Conservation (phyloP, 2,797 vertebrate genomes). For the Gallirallus australis region DNA sequence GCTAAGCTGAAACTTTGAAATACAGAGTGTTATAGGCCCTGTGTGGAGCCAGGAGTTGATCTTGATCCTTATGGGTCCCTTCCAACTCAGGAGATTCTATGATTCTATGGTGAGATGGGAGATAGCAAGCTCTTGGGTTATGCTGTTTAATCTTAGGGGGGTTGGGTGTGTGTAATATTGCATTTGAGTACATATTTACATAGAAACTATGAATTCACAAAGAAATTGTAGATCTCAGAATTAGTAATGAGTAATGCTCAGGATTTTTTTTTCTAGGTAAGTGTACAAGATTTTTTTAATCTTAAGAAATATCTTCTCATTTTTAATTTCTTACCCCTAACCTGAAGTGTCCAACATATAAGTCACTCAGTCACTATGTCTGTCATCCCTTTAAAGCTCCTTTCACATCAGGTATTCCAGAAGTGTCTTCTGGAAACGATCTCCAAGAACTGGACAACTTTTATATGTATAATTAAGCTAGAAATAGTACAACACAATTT, state of each 20-base stretch:
- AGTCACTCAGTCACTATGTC: background rate
- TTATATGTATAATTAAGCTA: background rate
- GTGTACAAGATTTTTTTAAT: background rate
- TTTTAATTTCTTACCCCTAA: background rate
- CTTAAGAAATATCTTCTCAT: background rate
- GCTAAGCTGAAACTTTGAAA: background rate
- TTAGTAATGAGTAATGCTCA: background rate
- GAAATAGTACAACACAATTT: background rate
- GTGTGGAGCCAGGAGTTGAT: no score
- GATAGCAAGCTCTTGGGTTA: background rate
- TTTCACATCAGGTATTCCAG: background rate
- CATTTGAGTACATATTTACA: background rate
- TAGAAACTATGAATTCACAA: background rate
- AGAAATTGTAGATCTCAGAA: background rate
- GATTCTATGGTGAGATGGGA: background rate
- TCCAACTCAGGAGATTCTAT: no score
- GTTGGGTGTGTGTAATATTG: background rate
- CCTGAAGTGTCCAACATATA: background rate
- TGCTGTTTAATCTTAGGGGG: background rate
- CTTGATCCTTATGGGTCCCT: no score
- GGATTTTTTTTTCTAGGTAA: background rate
- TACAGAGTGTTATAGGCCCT: background rate
- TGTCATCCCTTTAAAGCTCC: background rate
- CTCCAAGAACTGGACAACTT: background rate
- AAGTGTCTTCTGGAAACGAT: background rate